Conservation (phyloP, 1,140 invertebrate species). For the Lutraria rhynchaena region DNA sequence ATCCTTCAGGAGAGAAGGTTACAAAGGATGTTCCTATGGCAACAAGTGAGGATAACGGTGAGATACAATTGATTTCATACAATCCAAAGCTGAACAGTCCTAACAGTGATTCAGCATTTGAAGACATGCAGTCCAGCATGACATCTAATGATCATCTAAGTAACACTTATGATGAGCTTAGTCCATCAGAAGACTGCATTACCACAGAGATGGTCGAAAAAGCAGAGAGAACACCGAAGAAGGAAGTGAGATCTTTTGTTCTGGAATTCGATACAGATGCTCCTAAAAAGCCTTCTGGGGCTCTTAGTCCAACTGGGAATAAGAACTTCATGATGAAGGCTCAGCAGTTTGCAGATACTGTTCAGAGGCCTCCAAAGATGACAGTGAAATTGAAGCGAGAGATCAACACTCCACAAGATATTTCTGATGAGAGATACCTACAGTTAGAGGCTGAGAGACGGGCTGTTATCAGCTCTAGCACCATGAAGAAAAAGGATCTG, state of each 20-base stretch:
- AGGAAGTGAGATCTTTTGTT: conserved; percentile 40
- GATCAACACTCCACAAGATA: conserved; percentile 50
- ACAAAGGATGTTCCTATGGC: conserved; percentile 33
- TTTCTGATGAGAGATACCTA: conserved; percentile 59
- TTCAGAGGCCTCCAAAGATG: conserved; percentile 68
- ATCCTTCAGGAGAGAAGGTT: conserved; percentile 6
- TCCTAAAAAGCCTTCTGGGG: neutral
- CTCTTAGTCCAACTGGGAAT: conserved; percentile 31
- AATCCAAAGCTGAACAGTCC: conserved; percentile 49
- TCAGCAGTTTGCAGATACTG: conserved; percentile 69
- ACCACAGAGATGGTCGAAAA: conserved; percentile 11
- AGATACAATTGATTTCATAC: conserved; percentile 60
- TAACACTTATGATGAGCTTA: conserved; percentile 52
- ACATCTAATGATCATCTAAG: conserved; percentile 58
- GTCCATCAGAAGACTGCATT: conserved; percentile 17
- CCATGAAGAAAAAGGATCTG: conserved; percentile 57
- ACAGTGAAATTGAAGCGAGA: conserved; percentile 61
- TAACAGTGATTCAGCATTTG: conserved; percentile 55
- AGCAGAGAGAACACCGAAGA: conserved; percentile 8
- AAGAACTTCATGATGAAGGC: conserved; percentile 67
- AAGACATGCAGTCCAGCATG: conserved; percentile 59
- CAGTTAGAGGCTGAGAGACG: conserved; percentile 62
- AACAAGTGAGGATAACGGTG: conserved; percentile 43
- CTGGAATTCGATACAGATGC: conserved; percentile 26
- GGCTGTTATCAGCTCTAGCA: conserved; percentile 64